These are phyloP conservation scores for Tamandua tetradactyla DNA, from an alignment of 2,797 vertebrate genomes.

Conservation along the genomic window DNA sequence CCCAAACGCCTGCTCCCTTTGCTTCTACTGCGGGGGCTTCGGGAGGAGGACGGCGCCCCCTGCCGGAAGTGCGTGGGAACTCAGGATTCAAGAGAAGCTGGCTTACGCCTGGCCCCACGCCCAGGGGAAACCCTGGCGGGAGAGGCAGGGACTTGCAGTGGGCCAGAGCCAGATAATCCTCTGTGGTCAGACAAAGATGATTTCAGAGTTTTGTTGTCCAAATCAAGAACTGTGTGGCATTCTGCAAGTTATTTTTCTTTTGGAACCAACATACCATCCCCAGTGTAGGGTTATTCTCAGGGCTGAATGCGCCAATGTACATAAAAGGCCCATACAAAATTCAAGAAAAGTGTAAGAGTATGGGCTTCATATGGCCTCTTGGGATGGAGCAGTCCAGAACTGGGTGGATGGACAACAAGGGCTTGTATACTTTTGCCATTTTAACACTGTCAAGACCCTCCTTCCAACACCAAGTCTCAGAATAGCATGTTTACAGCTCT, in stretches of 20 bases:
- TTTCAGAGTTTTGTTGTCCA: not conserved
- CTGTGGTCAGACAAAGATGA: not conserved
- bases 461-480: not conserved
- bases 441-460: not conserved
- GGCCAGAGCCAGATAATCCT: not conserved
- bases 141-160: rapidly evolving
- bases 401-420: not conserved
- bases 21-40: not conserved
- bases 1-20: not conserved
- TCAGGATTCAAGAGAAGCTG: not conserved
- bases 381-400: not conserved
- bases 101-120: not conserved
- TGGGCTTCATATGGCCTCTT: not conserved
- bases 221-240: not conserved
- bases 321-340: not conserved
- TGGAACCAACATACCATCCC: too few relatives aligned
- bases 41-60: conserved; percentile 63
- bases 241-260: not conserved
- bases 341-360: not conserved
- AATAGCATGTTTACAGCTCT: not conserved
- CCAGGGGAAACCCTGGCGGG: not conserved
- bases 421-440: not conserved
- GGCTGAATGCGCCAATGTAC: not conserved
- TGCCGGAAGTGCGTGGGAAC: conserved; percentile 57
- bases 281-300: too few relatives aligned